Conservation (phyloP, 2,888 invertebrate species). For the Ophion slaviceki region DNA sequence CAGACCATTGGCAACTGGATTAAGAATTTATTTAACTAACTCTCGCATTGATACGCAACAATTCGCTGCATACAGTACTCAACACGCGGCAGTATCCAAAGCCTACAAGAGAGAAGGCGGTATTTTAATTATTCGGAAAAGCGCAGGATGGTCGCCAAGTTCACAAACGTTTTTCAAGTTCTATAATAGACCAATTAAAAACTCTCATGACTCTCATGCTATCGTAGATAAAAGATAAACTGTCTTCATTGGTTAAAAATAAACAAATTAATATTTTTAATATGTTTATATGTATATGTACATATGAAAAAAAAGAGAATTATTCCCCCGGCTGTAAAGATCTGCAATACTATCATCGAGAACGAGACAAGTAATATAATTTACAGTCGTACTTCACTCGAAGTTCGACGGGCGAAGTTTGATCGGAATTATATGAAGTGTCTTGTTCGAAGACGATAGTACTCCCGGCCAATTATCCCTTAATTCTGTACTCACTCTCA, state of each 20-base stretch:
- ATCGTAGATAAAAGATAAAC: background rate
- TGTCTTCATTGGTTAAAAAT: background rate
- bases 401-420: background rate
- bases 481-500: background rate
- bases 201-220: constrained; percentile 3
- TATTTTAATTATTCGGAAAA: background rate
- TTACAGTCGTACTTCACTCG: background rate
- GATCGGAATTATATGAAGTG: background rate
- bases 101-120: background rate
- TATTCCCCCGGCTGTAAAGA: background rate
- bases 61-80: constrained; percentile 10
- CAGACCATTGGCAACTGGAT: constrained; percentile 54
- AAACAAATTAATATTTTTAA: too few species aligned
- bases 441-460: too few species aligned
- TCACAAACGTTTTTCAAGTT: constrained; percentile 5
- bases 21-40: constrained; percentile 21
- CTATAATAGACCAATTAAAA: constrained; percentile 19
- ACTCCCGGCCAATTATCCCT: background rate
- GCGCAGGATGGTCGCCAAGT: constrained; percentile 4
- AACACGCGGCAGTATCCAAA: background rate
- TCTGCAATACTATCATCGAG: background rate
- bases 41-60: background rate
- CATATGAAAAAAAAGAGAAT: background rate
- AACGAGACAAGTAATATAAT: constrained; percentile 8
- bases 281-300: too few species aligned